phyloP scores from a whole-genome alignment of 1,140 invertebrate species.

The Glomeris maerens region DNA sequence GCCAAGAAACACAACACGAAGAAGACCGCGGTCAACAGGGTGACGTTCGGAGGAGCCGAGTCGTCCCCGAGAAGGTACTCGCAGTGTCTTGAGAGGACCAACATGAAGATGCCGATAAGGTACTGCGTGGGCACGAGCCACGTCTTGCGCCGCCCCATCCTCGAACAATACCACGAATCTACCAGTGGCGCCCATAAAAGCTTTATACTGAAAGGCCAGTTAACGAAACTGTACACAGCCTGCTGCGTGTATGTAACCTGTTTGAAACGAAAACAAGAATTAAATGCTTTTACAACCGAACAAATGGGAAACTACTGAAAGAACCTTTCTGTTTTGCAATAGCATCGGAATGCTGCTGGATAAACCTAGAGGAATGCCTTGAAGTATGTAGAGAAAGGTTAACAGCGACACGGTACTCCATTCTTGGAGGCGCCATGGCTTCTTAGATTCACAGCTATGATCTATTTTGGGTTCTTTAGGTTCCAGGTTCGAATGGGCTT shows the following conservation, averaged over 20 bases:
- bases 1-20: conserved; percentile 88
- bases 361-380: conserved; percentile 91
- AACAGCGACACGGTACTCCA: conserved; percentile 53
- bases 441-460: too few relatives aligned
- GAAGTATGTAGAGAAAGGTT: conserved; percentile 80
- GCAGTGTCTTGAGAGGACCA: conserved; percentile 59
- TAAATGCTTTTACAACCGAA: too few relatives aligned
- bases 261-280: too few relatives aligned
- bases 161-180: conserved; percentile 68
- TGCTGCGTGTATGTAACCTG: conserved; percentile 80
- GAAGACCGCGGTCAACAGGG: conserved; percentile 68
- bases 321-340: conserved; percentile 73
- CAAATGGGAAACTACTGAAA: too few relatives aligned
- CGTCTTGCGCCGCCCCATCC: conserved; percentile 85
- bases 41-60: conserved; percentile 53
- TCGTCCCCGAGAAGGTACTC: conserved; percentile 54
- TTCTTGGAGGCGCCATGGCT: too few relatives aligned
- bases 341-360: conserved; percentile 89
- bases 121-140: conserved; percentile 91
- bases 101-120: conserved; percentile 56
- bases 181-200: conserved; percentile 96
- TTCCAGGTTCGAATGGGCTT: too few relatives aligned
- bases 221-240: conserved; percentile 96
- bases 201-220: conserved; percentile 97
- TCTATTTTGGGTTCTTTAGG: too few relatives aligned